Percentiles rank a stretch among this genome's conserved stretches.
phyloP scores from a whole-genome alignment of 2,888 invertebrate genomes.

The Tinea pellionella region DNA sequence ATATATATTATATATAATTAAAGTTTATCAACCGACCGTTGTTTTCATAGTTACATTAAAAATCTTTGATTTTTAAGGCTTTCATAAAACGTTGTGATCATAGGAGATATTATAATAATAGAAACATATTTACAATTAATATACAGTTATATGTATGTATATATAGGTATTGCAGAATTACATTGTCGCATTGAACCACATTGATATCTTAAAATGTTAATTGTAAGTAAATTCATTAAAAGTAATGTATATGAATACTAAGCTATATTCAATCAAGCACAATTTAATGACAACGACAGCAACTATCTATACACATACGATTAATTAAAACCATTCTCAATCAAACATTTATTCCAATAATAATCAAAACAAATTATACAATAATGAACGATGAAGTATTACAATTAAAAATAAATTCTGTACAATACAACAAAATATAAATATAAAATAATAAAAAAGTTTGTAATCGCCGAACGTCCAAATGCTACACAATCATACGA shows the following conservation, averaged over 20 bases:
- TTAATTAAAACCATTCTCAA: background rate
- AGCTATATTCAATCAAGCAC: too few relatives aligned
- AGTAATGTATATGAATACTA: background rate
- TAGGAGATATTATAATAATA: background rate
- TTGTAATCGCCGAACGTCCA: background rate
- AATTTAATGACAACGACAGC: too few relatives aligned
- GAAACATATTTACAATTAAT: background rate
- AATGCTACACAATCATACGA: background rate
- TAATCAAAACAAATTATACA: background rate
- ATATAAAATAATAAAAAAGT: background rate
- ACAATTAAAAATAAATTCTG: background rate
- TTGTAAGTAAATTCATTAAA: background rate
- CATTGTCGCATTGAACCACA: background rate
- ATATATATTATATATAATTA: background rate
- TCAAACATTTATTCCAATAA: background rate
- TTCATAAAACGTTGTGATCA: constrained; percentile 17
- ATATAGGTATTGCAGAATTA: background rate
- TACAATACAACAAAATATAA: background rate
- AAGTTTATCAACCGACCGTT: background rate
- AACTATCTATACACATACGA: too few relatives aligned
- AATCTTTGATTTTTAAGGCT: constrained; percentile 69
- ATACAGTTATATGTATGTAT: background rate
- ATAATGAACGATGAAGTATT: background rate
- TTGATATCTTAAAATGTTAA: background rate
- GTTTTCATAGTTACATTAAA: constrained; percentile 30